Base-by-base conservation (phyloP, 2,888 invertebrate species). In the Deroplatys truncata region DNA sequence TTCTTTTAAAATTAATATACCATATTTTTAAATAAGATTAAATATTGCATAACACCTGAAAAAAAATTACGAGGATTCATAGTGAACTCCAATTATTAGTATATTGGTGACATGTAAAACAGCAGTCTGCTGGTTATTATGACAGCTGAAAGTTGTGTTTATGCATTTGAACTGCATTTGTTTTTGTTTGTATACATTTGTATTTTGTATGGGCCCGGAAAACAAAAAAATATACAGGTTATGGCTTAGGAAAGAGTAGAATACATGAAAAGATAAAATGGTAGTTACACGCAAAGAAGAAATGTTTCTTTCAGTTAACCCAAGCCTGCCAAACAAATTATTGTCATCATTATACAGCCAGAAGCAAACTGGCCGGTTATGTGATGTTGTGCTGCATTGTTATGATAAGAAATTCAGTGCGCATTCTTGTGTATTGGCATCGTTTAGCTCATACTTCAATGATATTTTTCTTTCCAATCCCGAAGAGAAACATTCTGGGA, bases 351-450 rank as follows among this genome's bases (percentile, higher is more conserved):
- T 91, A 28, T 88, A 90, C 85, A 84, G 89, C n/a, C 91, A 91
- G 31, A 88, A 89, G 28, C 84, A 86, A 15, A 86, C 88, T 28
- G 90, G 89, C 16, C 88, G 88, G 85, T 89, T 85, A 84, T 91
- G 91, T 84, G 90, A 91, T 29, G 89, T 91, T 16, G 56, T 82
- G 10, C 72, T 91, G 28, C 88, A 85, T 84, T 85, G 90, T 56
- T 89, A 88, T 2, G 90, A 88, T 82, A 43, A 82, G 25, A 84
- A 86, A 28, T 89, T 88, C n/a, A 85, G 85, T 72, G 89, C 88
- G 4, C 91, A 91, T 83, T 88, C 89, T 8, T 90, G 91, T 85
- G 91, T 91, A 28, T 72, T 91, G 15, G 91, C 91, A 8, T 85
- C 90, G 7, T 91, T 90, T 35, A 90, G 90, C 49, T 89, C 91